These are phyloP conservation scores for Trichechus manatus DNA, from an alignment of 2,113 vertebrate species.

Conservation along the genomic window DNA sequence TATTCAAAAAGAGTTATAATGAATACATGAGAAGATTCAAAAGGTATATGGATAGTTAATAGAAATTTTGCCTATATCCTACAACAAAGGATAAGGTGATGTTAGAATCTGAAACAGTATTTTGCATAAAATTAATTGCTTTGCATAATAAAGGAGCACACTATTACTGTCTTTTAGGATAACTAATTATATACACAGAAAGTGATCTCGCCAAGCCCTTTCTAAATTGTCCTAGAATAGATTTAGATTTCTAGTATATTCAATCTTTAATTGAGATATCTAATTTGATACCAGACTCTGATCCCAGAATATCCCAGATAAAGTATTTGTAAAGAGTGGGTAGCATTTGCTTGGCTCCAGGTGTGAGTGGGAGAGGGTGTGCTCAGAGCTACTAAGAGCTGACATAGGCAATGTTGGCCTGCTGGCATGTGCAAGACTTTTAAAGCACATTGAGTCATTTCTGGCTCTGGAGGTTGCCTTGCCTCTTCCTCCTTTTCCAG, in stretches of 20 bases:
- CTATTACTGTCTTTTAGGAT: slow-evolving; percentile 72
- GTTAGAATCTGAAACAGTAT: slow-evolving; percentile 50
- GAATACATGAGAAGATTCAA: not conserved
- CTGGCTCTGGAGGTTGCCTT: not conserved
- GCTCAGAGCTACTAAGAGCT: not conserved
- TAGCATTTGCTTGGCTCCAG: not conserved
- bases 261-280: slow-evolving; percentile 69
- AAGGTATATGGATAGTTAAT: slow-evolving; percentile 62
- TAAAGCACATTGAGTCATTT: not conserved
- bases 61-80: slow-evolving; percentile 58
- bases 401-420: not conserved
- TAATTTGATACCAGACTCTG: slow-evolving; percentile 67
- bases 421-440: fast-evolving
- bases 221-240: slow-evolving; percentile 62
- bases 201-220: slow-evolving; percentile 60
- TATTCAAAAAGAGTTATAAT: slow-evolving; percentile 13
- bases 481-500: not conserved
- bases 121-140: slow-evolving; percentile 80
- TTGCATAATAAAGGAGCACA: slow-evolving; percentile 66
- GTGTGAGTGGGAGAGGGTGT: not conserved
- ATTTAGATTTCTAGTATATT: slow-evolving; percentile 77
- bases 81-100: slow-evolving; percentile 49
- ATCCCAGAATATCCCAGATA: slow-evolving; percentile 71
- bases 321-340: slow-evolving; percentile 16
- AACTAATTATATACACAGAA: slow-evolving; percentile 81